Evolutionary conservation across 30 jellyfish, hydroid and myxozoan species (phyloP).

Genomic region (Aurelia sp.): DNA sequence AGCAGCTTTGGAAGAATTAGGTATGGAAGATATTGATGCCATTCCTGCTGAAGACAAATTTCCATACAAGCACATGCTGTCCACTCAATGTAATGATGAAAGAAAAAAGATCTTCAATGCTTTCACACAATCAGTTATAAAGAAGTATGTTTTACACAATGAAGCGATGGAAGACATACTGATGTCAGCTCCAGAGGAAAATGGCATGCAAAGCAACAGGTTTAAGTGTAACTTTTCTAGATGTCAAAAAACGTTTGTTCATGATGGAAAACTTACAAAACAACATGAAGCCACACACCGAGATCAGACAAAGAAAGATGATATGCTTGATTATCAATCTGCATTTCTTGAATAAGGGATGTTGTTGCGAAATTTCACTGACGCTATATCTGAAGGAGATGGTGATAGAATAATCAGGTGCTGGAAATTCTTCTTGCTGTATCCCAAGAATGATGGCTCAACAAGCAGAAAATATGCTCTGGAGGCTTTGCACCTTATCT

Average conservation of each 20-base stretch:
- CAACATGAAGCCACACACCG: conserved; percentile 21
- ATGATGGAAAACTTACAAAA: conserved; percentile 24
- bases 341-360: conserved; percentile 64
- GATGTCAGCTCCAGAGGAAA: too few relatives aligned
- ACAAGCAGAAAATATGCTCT: conserved; percentile 50
- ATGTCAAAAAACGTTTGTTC: too few relatives aligned
- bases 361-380: conserved; percentile 44
- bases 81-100: too few relatives aligned
- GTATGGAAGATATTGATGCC: conserved; percentile 8
- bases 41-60: too few relatives aligned
- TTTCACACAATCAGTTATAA: too few relatives aligned
- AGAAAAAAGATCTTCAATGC: too few relatives aligned
- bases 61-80: too few relatives aligned
- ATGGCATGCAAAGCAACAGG: too few relatives aligned
- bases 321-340: conserved; percentile 30
- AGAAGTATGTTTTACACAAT: too few relatives aligned
- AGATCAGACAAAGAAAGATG: conserved; percentile 29
- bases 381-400: conserved; percentile 71
- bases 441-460: conserved; percentile 46
- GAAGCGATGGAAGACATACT: too few relatives aligned
- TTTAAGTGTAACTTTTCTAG: too few relatives aligned
- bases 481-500: too few relatives aligned
- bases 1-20: conserved; percentile 20
- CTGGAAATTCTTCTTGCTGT: conserved; percentile 51
- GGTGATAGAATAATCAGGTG: conserved; percentile 44